Evolutionary conservation across 2,888 invertebrate species (phyloP), one percentile per base, ranked within the genome.

Genomic region (Monochamus alternatus): DNA sequence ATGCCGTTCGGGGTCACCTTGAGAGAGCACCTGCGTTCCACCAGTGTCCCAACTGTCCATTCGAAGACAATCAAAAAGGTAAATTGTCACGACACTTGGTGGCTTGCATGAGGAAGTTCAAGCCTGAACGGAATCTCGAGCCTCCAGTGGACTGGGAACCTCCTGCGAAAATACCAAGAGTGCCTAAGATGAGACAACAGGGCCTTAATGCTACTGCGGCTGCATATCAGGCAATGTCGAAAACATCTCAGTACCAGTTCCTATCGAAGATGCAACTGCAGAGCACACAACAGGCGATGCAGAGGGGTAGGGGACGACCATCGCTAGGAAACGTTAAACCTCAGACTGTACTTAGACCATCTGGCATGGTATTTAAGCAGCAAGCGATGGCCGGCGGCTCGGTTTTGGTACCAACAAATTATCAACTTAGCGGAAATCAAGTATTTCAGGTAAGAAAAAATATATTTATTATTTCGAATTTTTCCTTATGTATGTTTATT

Each of bases 81-180:
- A 97, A 97, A 89, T 90, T 98, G 82, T 95, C 95, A 0, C 92
- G 97, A 55, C 98, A 98, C 90, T 92, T 95, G 80, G 92, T 95
- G 76, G 94, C 96, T 2, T 98, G 98, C 89, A 92, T 93, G 59
- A 96, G 97, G 89, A 96, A 96, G 87, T 98, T 96, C 89, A 94
- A 96, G 87, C 95, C 96, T 0, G 96, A 96, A 80, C 90, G 93
- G 63, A 98, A 98, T 89, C 90, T 96, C 83, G 94, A 95, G 81
- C 97, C 97, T 5, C 96, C 97, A 0, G 89, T 93, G 1, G 97
- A 97, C 86, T 97, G 96, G 96, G 97, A 97, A 86, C 97, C 97
- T 1, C 97, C 97, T 1, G 97, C 97, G 4, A 97, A 97, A 89
- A 96, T 97, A 89, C 96, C 97, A 78, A 93, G 95, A 90, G 91